A percentile compares a stretch with the other conserved stretches of the same genome.
Evolutionary conservation across 92 coral and sea anemone genomes (phyloP).

Genomic region (Zoanthus sansibaricus): DNA sequence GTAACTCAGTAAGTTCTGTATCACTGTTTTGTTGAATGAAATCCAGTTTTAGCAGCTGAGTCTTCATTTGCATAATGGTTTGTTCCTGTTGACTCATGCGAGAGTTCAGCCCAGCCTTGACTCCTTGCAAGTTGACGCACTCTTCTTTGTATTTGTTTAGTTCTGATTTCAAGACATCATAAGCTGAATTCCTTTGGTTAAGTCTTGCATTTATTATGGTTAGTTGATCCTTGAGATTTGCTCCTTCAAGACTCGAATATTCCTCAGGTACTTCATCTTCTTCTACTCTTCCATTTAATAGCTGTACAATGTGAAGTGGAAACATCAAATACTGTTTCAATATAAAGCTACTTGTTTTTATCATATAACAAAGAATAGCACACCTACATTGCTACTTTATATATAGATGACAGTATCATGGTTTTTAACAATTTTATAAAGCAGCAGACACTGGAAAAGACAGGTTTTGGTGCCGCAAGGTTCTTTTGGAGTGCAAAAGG

Average conservation of each 20-base stretch:
- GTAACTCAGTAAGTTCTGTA: constrained; percentile 81
- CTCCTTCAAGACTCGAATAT: constrained; percentile 82
- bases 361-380: too few species aligned
- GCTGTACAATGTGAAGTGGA: constrained; percentile 41
- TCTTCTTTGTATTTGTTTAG: constrained; percentile 92
- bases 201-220: constrained; percentile 89
- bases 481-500: too few species aligned
- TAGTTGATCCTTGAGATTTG: constrained; percentile 80
- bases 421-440: too few species aligned
- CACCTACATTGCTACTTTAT: too few species aligned
- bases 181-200: constrained; percentile 85
- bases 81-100: constrained; percentile 93
- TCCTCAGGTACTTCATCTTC: constrained; percentile 88
- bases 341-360: too few species aligned
- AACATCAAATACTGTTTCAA: neutral
- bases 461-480: too few species aligned
- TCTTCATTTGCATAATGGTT: constrained; percentile 90
- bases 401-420: too few species aligned
- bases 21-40: constrained; percentile 81
- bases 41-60: constrained; percentile 84
- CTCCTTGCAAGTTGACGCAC: constrained; percentile 87
- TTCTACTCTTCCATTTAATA: constrained; percentile 81
- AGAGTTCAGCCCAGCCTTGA: constrained; percentile 85
- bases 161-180: constrained; percentile 86
- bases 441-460: too few species aligned